Base-by-base conservation (phyloP, 2,113 vertebrate genomes). In the Perccottus glenii region DNA sequence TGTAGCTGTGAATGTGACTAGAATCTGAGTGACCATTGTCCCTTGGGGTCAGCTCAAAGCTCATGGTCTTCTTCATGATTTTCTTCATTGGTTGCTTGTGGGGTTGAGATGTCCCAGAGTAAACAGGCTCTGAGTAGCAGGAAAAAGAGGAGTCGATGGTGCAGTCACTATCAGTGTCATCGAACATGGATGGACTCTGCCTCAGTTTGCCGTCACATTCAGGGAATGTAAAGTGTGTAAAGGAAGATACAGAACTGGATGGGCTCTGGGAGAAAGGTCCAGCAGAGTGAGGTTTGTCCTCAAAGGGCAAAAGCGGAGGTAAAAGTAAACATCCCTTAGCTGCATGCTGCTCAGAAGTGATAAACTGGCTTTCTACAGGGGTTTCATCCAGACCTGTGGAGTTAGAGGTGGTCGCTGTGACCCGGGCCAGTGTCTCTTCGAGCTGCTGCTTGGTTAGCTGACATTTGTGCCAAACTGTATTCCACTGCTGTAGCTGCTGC, bases 41-140 rank as follows among this genome's bases (percentile, higher is more conserved):
- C 38, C 83, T 81, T 0, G 70, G 60, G 4, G 71, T 74, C 32
- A 89, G 57, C 70, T 94, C 92, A 0, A 85, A 93, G 77, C 91
- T 92, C 80, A 90, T 73, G 0, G 90, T 93, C 82, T 93, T 94
- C 89, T 93, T 94, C 93, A 94, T 94, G 43, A 93, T 92, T 73
- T 95, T 95, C 75, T 94, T 95, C 74, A 93, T 84, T 0, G 93
- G 93, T 16, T 93, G 93, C 59, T 92, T 94, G 69, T 90, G 92
- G 33, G 90, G 90, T n/a, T 80, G 85, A 0, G 84, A 32, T 0
- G 77, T 58, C 0, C 82, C 87, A 0, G 89, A 85, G 82, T 84
- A 88, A 55, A 85, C 64, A 0, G 92, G 93, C 83, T 94, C 92
- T 0, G 90, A 92, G 63, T 75, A 86, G 73, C 91, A 93, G 42